Base-by-base conservation (phyloP, 2,888 invertebrate species). In the Lapara coniferarum region DNA sequence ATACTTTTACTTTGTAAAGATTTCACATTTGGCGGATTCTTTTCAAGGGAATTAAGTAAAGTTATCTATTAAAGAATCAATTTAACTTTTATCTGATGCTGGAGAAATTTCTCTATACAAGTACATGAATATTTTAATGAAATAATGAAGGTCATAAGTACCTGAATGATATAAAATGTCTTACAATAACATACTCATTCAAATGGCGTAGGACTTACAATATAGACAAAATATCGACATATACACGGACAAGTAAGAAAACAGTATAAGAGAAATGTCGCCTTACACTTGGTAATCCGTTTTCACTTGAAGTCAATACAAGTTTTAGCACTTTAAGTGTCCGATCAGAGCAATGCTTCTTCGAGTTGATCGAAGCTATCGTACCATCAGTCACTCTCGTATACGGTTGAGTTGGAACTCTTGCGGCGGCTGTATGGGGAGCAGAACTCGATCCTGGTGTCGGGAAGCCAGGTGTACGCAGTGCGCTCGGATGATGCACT, bases 401-500 rank as follows among this genome's bases (percentile, higher is more conserved):
- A 94, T 72, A 93, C 87, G 0, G 93, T 93, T 1, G 93, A 94
- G 79, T 90, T 92, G 71, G 93, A 92, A 77, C 93, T 93, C 79
- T 86, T 87, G 12, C 93, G 88, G 16, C 91, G 89, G 70, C 86
- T 89, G 85, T 89, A 91, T 2, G 91, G 91, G 1, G 92, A 91
- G 73, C 88, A 83, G 83, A 93, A 92, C 80, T 94, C 94, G 68
- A 92, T 86, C 82, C 92, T 91, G 84, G 91, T 90, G 72, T 92
- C 92, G n/a, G 93, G 93, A 53, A 94, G 84, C 94, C 94, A 94
- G 86, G 92, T 86, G 83, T 93, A 94, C 94, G 94, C 94, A 94
- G 94, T 84, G 88, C 93, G 91, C 79, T 94, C 94, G 81, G 92
- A 87, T 74, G 94, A 90, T 75, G 93, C 92, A 89, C 94, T 94